Conservation (phyloP, 2,888 invertebrate species). For the Agapostemon virescens region DNA sequence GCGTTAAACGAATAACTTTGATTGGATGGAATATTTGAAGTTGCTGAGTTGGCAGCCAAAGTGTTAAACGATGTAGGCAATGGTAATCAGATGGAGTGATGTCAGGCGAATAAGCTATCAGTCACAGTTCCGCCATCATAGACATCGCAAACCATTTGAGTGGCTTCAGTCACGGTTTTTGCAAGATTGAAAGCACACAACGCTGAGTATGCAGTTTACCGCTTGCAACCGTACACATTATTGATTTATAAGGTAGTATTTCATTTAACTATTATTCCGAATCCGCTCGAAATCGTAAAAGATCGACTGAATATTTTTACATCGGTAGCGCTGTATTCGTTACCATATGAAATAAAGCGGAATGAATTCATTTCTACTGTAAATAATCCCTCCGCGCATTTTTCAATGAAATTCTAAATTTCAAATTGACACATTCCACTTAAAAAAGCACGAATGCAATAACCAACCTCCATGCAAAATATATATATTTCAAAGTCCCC, state of each 20-base stretch:
- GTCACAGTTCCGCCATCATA: neutral
- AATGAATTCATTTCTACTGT: neutral
- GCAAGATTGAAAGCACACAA: neutral
- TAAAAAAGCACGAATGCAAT: neutral
- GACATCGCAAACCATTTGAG: neutral
- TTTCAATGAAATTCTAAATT: neutral
- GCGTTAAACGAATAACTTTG: neutral
- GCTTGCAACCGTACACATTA: neutral
- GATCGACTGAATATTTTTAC: neutral
- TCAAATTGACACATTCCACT: neutral
- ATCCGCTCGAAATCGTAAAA: neutral
- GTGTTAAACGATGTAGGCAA: neutral
- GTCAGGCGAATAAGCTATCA: conserved; percentile 11
- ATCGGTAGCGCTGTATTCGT: neutral
- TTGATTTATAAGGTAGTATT: neutral
- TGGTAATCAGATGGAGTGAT: neutral
- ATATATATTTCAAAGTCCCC: too few relatives aligned
- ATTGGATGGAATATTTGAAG: conserved; percentile 1
- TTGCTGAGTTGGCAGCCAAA: neutral
- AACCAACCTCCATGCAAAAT: neutral
- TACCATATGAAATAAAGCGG: neutral
- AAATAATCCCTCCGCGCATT: neutral
- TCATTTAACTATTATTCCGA: neutral
- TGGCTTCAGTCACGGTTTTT: conserved; percentile 6
- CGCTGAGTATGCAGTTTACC: neutral